Evolutionary conservation across 2,888 invertebrate species (phyloP), one percentile per base, ranked within the genome.

Genomic region (Chironomus tentans): DNA sequence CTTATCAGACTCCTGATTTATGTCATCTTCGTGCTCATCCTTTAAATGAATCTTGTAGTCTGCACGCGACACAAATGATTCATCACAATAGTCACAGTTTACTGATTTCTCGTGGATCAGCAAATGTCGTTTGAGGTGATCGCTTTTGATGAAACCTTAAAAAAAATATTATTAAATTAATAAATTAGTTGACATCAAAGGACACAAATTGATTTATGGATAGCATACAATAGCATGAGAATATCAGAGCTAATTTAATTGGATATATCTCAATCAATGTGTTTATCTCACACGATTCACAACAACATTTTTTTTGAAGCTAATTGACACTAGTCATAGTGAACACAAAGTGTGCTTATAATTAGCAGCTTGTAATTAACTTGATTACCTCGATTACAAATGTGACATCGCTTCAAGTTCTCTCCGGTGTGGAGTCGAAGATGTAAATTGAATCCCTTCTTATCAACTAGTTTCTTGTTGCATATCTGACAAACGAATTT

Each of bases 121-220:
- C n/a, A 77, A 18, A 70, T 78, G 78, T n/a, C 78, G 65, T 70
- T 68, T 73, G 18, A 78, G 68, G 15, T 78, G 78, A 48, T 76
- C 77, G 69, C 77, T 75, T 70, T 77, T 78, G 5, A 77, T 76
- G 70, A 78, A 77, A 5, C 77, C 76, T 77, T 74, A 76, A 76
- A 76, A 38, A 7, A 18, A 56, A n/a, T n/a, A n/a, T n/a, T 71
- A 28, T 68, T 38, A 65, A 46, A 15, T 18, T 28, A 22, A 46
- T 38, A 46, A 68, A 47, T 69, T 6, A 21, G n/a, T 38, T n/a
- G 18, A 46, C 22, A 46, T 47, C 3, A 22, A 12, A 18, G 21
- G 12, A 47, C 21, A 47, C 47, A 15, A 38, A 10, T 38, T 38
- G 38, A 38, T 38, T 38, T 28, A 28, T 28, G 28, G 28, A 28